Evolutionary conservation across 2,797 vertebrate species (phyloP).

Genomic region (Smutsia temminckii): DNA sequence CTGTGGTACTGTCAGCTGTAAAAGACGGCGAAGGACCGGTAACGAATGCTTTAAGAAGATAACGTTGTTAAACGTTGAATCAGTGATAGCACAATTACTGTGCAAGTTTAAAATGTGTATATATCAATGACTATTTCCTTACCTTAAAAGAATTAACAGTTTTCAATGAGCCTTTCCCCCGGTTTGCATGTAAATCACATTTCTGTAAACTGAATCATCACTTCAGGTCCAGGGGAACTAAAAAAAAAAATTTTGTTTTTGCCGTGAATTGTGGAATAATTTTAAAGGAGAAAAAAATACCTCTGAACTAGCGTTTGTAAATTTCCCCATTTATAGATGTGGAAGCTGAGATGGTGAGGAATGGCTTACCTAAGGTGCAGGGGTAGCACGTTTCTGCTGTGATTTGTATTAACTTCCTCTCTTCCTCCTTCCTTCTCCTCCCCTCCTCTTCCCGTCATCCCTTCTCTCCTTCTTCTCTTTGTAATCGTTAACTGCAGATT

Average conservation of each 20-base stretch:
- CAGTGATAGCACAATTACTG: not conserved
- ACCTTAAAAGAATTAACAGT: constrained; percentile 6
- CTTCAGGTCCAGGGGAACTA: not conserved
- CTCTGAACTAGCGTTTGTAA: not conserved
- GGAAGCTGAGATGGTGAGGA: not conserved
- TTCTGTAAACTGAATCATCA: constrained; percentile 28
- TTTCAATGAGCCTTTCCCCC: not conserved
- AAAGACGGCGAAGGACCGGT: not conserved
- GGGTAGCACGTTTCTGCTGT: not conserved
- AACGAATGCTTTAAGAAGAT: not conserved
- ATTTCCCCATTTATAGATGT: not conserved
- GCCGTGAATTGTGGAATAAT: not conserved
- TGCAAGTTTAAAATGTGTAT: not conserved
- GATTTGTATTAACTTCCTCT: not conserved
- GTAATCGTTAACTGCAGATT: not conserved
- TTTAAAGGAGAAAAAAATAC: constrained; percentile 33
- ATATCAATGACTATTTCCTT: not conserved
- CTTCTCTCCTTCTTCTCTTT: not conserved
- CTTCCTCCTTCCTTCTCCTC: no score
- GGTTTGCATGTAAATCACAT: not conserved
- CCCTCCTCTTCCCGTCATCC: no score
- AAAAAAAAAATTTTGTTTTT: not conserved
- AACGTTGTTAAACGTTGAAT: not conserved
- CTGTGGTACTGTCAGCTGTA: not conserved
- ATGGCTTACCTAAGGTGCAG: not conserved